Conservation (phyloP, 2,797 vertebrate species). For the Alouatta caraya region DNA sequence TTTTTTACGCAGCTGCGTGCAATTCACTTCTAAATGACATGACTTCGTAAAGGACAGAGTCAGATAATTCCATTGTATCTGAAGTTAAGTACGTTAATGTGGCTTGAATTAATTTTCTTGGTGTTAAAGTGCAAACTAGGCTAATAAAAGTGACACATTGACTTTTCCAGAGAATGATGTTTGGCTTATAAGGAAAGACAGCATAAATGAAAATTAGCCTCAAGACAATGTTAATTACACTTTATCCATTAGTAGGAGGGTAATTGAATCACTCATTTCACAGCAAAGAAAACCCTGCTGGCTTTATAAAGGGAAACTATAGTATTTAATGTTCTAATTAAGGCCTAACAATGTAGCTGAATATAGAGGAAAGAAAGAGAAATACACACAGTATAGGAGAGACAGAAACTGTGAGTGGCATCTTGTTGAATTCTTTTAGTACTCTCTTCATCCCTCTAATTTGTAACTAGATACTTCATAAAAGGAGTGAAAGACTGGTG, state of each 20-base stretch:
- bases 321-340: constrained; percentile 81
- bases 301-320: constrained; percentile 81
- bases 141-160: constrained; percentile 86
- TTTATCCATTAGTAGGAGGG: constrained; percentile 89
- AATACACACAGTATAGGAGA: neutral
- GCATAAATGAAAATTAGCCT: constrained; percentile 92
- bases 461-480: neutral
- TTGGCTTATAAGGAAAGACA: constrained; percentile 81
- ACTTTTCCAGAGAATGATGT: constrained; percentile 84
- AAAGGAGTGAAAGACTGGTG: fast-evolving
- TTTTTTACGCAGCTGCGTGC: neutral
- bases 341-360: constrained; percentile 66
- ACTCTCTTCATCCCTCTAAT: neutral
- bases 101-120: constrained; percentile 83
- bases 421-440: neutral
- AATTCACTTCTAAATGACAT: neutral
- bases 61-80: constrained; percentile 58
- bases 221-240: constrained; percentile 94
- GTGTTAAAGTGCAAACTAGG: constrained; percentile 84
- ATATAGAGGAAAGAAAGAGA: constrained; percentile 31
- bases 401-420: neutral
- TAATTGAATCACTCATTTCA: constrained; percentile 84
- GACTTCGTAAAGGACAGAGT: constrained; percentile 68
- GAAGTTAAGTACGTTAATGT: constrained; percentile 77
- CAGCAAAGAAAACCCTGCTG: constrained; percentile 83